Percentiles rank a stretch among this genome's conserved stretches.
Conservation (phyloP, 2,888 invertebrate genomes). For the Monoplex corrugatus region DNA sequence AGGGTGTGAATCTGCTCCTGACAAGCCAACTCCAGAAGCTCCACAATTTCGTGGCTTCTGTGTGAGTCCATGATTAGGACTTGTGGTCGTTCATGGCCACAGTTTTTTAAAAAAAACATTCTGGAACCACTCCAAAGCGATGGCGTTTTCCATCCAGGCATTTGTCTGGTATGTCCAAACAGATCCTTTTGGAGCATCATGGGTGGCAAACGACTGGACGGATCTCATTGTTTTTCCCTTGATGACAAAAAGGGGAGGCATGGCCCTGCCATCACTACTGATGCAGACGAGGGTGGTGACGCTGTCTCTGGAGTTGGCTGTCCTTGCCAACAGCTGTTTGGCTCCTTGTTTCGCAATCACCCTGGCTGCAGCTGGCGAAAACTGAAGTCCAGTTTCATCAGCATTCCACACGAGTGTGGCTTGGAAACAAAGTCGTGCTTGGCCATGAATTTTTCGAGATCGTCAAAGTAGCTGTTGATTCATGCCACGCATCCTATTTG, state of each 20-base stretch:
- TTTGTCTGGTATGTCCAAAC: constrained; percentile 60
- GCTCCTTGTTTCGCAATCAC: no score
- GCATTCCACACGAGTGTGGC: constrained; percentile 38
- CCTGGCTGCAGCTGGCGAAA: not conserved
- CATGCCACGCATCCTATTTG: no score
- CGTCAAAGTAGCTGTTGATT: no score
- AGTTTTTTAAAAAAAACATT: constrained; percentile 59
- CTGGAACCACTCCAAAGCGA: constrained; percentile 63
- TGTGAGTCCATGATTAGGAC: constrained; percentile 63
- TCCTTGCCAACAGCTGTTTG: not conserved
- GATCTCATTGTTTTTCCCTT: constrained; percentile 60
- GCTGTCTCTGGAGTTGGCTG: constrained; percentile 17
- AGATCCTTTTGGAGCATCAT: constrained; percentile 55
- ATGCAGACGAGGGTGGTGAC: constrained; percentile 27
- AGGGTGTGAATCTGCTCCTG: no score
- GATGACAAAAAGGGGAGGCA: constrained; percentile 60
- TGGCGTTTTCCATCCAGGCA: constrained; percentile 62
- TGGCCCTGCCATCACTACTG: constrained; percentile 33
- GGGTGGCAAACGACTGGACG: constrained; percentile 55
- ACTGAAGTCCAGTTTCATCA: constrained; percentile 34
- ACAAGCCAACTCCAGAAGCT: no score
- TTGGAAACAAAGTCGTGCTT: no score
- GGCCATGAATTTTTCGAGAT: no score
- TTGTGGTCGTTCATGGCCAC: constrained; percentile 64
- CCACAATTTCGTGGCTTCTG: no score